Conservation (phyloP, 2,888 invertebrate genomes). For the Gisinianus flammeolus region DNA sequence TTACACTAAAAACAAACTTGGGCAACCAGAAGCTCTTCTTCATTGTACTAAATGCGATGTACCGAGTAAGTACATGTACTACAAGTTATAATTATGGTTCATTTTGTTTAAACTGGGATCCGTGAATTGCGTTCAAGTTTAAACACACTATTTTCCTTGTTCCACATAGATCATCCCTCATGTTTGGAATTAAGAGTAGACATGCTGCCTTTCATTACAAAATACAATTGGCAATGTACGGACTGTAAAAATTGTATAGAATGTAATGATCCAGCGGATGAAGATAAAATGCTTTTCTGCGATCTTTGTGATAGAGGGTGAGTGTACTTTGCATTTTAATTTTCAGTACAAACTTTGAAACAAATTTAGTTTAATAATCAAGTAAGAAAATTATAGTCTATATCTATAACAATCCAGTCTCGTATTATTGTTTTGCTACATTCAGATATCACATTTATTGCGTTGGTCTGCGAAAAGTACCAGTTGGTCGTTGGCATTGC, state of each 20-base stretch:
- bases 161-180: conserved; percentile 75
- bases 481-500: conserved; percentile 90
- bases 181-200: conserved; percentile 84
- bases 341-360: too few relatives aligned
- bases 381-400: neutral
- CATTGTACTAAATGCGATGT: conserved; percentile 68
- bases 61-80: conserved; percentile 47
- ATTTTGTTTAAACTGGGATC: neutral
- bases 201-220: conserved; percentile 81
- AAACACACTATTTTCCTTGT: neutral
- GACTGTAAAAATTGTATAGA: conserved; percentile 89
- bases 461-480: conserved; percentile 79
- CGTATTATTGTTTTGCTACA: neutral
- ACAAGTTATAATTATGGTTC: neutral
- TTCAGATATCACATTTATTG: conserved; percentile 84
- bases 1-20: conserved; percentile 64
- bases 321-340: conserved; percentile 43
- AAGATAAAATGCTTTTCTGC: conserved; percentile 92
- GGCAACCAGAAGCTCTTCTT: conserved; percentile 66
- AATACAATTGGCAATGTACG: conserved; percentile 91
- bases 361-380: neutral
- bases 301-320: conserved; percentile 90
- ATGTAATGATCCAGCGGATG: conserved; percentile 80
- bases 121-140: neutral
- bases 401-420: neutral